Evolutionary conservation across 2,113 vertebrate species (phyloP), one percentile per base, ranked within the genome.

Genomic region (Gallinago paraguaiae): DNA sequence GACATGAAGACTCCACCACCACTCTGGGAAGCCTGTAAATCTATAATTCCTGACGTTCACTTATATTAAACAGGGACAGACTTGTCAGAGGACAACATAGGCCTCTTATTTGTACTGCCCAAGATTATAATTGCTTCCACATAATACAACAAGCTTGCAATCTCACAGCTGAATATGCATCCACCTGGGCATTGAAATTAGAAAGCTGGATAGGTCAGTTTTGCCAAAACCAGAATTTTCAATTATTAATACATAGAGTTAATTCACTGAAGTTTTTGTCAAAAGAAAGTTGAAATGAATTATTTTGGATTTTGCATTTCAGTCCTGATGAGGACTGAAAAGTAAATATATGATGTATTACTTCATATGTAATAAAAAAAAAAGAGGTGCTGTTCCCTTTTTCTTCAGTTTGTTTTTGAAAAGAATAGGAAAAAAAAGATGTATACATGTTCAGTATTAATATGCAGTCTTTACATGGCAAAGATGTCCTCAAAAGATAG

Each of bases 211-310:
- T 54, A 75, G 69, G 82, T 20, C 2, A 35, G 12, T 45, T 86
- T 89, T 57, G 2, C 3, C 53, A 63, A 84, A 83, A 7, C 1
- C 0, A 63, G 30, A 3, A 0, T 23, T 50, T 88, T 35, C 3
- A 2, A 2, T 51, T 72, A 53, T 71, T 37, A 90, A 54, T 3
- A 50, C 2, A 5, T 48, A 53, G 17, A 50, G 12, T 39, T 78
- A 67, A 75, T 68, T 80, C 12, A 59, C 17, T 14, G 28, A 82
- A 24, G 4, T 27, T 43, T 89, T 76, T 80, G 13, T 51, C 19
- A 46, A 75, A 78, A 63, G 2, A 54, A 48, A 53, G 2, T 54
- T 45, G 10, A 88, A 91, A 69, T 19, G 80, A 18, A 63, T 46
- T 1, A 41, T 82, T 72, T 76, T 68, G 2, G 4, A 53, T 50